Evolutionary conservation across 2,888 invertebrate species (phyloP).

Genomic region (Oxystoma pomonae): DNA sequence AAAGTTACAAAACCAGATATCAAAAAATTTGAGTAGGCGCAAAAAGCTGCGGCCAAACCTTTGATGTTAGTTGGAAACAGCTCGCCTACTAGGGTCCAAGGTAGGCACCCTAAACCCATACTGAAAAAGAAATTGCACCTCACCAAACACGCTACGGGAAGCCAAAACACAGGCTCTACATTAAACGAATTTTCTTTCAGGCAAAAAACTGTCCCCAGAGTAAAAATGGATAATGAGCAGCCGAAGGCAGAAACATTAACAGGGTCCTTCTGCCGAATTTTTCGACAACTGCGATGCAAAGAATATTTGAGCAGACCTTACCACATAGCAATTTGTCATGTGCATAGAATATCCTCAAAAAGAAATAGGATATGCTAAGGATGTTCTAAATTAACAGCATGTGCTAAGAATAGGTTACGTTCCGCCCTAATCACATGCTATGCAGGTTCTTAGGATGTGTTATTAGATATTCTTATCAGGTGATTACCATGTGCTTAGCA

Average conservation of each 20-base stretch:
- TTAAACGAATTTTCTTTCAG: slow-evolving; percentile 45
- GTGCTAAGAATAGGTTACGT: too few species aligned
- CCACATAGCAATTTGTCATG: too few species aligned
- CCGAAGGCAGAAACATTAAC: slow-evolving; percentile 17
- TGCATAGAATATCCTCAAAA: too few species aligned
- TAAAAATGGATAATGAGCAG: slow-evolving; percentile 58
- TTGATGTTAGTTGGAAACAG: slow-evolving; percentile 65
- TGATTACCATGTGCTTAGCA: too few species aligned
- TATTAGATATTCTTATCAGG: too few species aligned
- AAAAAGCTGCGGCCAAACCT: slow-evolving; percentile 59
- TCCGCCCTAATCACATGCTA: too few species aligned
- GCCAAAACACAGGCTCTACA: slow-evolving; percentile 28
- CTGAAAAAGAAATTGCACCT: slow-evolving; percentile 70
- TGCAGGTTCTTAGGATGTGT: too few species aligned
- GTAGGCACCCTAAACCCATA: slow-evolving; percentile 64
- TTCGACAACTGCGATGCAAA: slow-evolving; percentile 21
- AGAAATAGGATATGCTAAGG: too few species aligned
- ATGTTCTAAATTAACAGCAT: too few species aligned
- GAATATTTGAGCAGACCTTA: slow-evolving; percentile 20
- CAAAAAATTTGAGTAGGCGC: slow-evolving; percentile 71
- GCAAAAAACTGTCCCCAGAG: slow-evolving; percentile 59
- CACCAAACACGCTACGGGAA: slow-evolving; percentile 48
- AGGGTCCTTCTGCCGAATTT: slow-evolving; percentile 18
- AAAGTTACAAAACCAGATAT: slow-evolving; percentile 73
- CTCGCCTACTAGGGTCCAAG: slow-evolving; percentile 63